Percentiles rank a stretch among this genome's conserved stretches.
Evolutionary conservation across 1,140 invertebrate genomes (phyloP).

Genomic region (Drosophila virilis): DNA sequence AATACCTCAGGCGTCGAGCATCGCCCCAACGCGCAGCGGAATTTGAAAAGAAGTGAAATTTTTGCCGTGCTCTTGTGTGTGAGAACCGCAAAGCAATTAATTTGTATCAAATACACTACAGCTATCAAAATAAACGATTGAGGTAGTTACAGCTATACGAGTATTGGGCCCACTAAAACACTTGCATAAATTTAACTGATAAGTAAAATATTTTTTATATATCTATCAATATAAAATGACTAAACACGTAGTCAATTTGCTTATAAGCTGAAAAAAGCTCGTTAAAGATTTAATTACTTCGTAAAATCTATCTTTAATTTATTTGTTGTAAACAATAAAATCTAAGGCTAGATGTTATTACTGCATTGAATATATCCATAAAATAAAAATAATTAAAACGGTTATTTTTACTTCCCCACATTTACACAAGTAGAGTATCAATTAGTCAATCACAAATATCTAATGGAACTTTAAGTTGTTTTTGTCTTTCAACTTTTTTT

Average conservation of each 20-base stretch:
- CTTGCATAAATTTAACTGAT: not conserved
- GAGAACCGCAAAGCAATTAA: constrained; percentile 81
- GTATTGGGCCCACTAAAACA: not conserved
- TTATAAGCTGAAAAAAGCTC: too few species aligned
- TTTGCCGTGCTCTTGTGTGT: constrained; percentile 64
- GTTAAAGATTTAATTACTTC: too few species aligned
- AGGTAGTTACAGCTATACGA: not conserved
- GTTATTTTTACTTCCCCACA: too few species aligned
- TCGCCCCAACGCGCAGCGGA: constrained; percentile 40
- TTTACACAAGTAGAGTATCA: constrained; percentile 27
- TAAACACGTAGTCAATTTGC: too few species aligned
- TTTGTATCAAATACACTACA: constrained; percentile 66
- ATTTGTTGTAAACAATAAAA: not conserved
- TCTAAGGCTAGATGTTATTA: not conserved
- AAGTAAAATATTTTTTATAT: not conserved
- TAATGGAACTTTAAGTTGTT: not conserved
- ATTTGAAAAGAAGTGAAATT: constrained; percentile 81
- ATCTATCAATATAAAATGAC: too few species aligned
- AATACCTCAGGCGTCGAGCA: constrained; percentile 51
- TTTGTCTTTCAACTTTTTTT: constrained; percentile 32
- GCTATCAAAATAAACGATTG: constrained; percentile 1
- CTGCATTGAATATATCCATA: not conserved
- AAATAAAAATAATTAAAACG: not conserved
- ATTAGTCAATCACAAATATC: constrained; percentile 8
- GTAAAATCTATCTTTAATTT: not conserved